Conservation (phyloP, 2,888 invertebrate species). For the Xestia c-nigrum region DNA sequence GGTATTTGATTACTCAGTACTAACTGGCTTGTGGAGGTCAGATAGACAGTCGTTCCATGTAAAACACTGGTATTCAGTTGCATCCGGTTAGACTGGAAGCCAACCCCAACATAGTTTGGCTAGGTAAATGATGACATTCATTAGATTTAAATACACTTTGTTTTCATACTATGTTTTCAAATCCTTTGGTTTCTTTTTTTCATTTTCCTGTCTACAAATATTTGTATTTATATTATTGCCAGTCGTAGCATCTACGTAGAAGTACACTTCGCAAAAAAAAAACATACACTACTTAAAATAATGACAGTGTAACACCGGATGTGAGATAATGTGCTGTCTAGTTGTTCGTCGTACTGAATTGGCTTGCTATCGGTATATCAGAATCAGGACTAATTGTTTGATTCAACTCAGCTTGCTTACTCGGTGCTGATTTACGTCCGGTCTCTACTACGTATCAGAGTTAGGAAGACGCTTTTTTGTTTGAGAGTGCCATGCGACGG, state of each 20-base stretch:
- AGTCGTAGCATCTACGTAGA: neutral
- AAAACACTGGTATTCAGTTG: too few relatives aligned
- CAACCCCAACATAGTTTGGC: too few relatives aligned
- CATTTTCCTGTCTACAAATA: neutral
- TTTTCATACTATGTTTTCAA: slow-evolving; percentile 4
- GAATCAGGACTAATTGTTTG: slow-evolving; percentile 55
- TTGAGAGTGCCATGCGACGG: neutral
- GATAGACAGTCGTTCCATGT: too few relatives aligned
- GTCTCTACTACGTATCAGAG: neutral
- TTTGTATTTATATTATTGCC: neutral
- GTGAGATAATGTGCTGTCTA: slow-evolving; percentile 50
- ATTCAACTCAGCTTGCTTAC: slow-evolving; percentile 43
- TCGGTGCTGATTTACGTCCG: slow-evolving; percentile 41
- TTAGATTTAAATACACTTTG: neutral
- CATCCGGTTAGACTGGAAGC: too few relatives aligned
- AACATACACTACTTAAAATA: slow-evolving; percentile 50
- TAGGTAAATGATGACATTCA: neutral
- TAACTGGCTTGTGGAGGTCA: too few relatives aligned
- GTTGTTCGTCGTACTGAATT: slow-evolving; percentile 44
- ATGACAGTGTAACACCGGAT: slow-evolving; percentile 53
- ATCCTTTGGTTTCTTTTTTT: too few relatives aligned
- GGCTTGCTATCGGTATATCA: slow-evolving; percentile 48
- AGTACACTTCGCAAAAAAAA: slow-evolving; percentile 23
- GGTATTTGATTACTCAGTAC: too few relatives aligned
- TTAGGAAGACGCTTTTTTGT: neutral